Percentiles rank a stretch among this genome's conserved stretches.
Evolutionary conservation across 2,888 invertebrate genomes (phyloP).

Genomic region (Nomada hirtipes): DNA sequence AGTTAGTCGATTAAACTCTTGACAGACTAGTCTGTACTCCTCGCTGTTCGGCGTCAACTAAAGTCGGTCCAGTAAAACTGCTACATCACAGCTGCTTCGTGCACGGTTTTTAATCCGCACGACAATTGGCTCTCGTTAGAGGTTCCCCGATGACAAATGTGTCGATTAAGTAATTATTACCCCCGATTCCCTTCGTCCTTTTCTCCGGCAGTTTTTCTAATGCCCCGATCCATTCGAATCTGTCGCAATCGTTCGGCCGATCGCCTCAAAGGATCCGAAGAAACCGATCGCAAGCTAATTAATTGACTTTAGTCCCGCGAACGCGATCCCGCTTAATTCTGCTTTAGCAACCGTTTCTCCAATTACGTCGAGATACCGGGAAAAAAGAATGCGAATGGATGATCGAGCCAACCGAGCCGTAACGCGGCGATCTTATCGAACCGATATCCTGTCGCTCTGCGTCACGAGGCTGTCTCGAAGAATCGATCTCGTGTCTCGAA

Average conservation of each 20-base stretch:
- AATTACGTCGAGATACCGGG: slow-evolving; percentile 45
- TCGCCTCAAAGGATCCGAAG: neutral
- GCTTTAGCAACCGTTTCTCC: slow-evolving; percentile 50
- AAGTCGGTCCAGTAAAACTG: neutral
- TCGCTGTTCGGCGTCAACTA: neutral
- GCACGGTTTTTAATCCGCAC: neutral
- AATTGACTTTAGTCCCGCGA: slow-evolving; percentile 32
- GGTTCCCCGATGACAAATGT: neutral
- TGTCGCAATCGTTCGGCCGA: slow-evolving; percentile 25
- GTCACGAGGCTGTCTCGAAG: slow-evolving; percentile 34
- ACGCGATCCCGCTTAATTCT: slow-evolving; percentile 42
- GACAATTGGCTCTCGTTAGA: neutral
- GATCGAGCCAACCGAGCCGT: slow-evolving; percentile 13
- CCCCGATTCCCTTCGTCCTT: neutral
- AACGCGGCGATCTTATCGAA: slow-evolving; percentile 30
- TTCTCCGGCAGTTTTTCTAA: neutral
- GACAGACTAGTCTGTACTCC: neutral
- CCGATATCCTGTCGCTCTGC: slow-evolving; percentile 39
- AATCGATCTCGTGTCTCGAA: slow-evolving; percentile 46
- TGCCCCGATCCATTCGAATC: neutral
- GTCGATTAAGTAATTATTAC: slow-evolving; percentile 13
- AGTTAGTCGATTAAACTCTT: neutral
- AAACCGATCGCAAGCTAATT: slow-evolving; percentile 34
- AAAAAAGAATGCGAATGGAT: slow-evolving; percentile 35
- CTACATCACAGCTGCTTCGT: neutral